These are phyloP conservation scores for Coregonus suidteri DNA, from an alignment of 2,797 vertebrate genomes.

Conservation along the genomic window DNA sequence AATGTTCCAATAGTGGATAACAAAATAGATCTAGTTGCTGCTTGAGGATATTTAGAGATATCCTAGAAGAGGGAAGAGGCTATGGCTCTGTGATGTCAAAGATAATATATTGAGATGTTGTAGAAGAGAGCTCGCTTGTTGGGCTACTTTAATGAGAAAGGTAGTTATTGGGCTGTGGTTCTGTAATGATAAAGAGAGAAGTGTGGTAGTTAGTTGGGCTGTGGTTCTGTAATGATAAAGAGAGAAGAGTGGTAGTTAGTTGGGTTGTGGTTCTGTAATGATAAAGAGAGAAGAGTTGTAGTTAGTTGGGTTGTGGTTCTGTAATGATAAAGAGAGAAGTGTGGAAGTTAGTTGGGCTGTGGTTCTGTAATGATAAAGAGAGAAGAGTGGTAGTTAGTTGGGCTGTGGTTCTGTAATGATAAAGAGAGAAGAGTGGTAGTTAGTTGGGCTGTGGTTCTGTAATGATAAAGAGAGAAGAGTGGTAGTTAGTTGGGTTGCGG, in stretches of 20 bases:
- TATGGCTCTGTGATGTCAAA: neutral
- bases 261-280: too few relatives aligned
- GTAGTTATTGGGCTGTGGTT: neutral
- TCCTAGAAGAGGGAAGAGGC: neutral
- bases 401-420: too few relatives aligned
- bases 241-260: too few relatives aligned
- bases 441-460: too few relatives aligned
- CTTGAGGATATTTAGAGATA: neutral
- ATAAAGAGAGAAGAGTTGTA: too few relatives aligned
- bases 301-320: constrained; percentile 57
- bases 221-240: constrained; percentile 40
- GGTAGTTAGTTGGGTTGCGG: too few relatives aligned
- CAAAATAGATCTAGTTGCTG: neutral
- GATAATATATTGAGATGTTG: neutral
- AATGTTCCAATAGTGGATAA: constrained; percentile 12
- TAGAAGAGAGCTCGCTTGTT: neutral
- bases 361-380: too few relatives aligned
- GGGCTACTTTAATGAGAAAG: neutral
- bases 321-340: constrained; percentile 43
- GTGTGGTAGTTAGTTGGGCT: constrained; percentile 66
- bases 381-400: too few relatives aligned
- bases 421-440: too few relatives aligned
- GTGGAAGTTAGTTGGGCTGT: too few relatives aligned
- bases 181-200: too few relatives aligned
- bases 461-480: too few relatives aligned